phyloP scores from a whole-genome alignment of 2,888 invertebrate species.

The Meiosimyza platycephala region DNA sequence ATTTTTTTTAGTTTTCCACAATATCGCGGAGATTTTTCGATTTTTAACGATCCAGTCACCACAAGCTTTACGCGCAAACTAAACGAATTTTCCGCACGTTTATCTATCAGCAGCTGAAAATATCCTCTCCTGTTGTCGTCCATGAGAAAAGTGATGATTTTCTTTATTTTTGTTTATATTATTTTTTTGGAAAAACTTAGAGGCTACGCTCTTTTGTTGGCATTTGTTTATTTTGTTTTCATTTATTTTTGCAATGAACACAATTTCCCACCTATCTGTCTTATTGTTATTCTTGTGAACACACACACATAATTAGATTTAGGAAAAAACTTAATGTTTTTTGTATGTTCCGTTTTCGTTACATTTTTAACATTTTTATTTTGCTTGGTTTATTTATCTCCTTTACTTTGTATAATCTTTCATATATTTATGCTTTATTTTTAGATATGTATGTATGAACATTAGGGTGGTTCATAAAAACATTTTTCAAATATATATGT shows the following conservation, averaged over 20 bases:
- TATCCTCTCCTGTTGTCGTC: conserved; percentile 13
- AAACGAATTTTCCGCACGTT: conserved; percentile 40
- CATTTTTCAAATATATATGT: too few species aligned
- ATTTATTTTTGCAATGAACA: neutral
- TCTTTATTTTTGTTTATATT: too few species aligned
- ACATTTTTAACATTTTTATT: conserved; percentile 7
- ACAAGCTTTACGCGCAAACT: conserved; percentile 58
- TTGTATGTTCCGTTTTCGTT: conserved; percentile 32
- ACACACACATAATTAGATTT: too few species aligned
- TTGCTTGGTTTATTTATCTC: neutral
- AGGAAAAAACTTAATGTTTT: neutral
- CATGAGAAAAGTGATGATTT: too few species aligned
- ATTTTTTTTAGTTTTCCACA: conserved; percentile 31
- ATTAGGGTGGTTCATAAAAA: too few species aligned
- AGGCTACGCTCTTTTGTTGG: too few species aligned
- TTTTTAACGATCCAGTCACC: conserved; percentile 52
- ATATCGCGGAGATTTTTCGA: conserved; percentile 11
- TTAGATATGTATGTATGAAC: too few species aligned
- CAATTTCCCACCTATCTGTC: conserved; percentile 18
- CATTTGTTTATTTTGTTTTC: too few species aligned
- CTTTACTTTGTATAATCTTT: neutral
- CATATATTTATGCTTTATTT: neutral
- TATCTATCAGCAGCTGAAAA: conserved; percentile 38
- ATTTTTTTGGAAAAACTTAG: too few species aligned
- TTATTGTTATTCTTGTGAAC: conserved; percentile 15